Base-by-base conservation (phyloP, 2,888 invertebrate species). In the Cryptus armator region DNA sequence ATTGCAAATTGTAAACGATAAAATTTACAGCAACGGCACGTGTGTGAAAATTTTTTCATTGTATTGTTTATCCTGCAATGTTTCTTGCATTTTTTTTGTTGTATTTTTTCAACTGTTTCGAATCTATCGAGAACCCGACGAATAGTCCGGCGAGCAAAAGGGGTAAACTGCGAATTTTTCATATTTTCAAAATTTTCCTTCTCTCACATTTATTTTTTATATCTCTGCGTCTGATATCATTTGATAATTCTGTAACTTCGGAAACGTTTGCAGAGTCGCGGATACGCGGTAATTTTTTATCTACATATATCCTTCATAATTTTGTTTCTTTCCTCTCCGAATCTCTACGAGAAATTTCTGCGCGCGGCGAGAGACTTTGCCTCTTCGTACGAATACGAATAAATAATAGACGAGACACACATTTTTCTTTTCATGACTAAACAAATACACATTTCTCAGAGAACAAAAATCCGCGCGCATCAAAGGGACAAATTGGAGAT, bases 61-160 rank as follows among this genome's bases (percentile, higher is more conserved):
- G 14, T 46, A 14, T 29, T 70, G 7, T 62, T 44, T 56, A 56
- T 37, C 29, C 68, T 78, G 62, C 29, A 37, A 46, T 6, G 19
- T 59, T 43, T 71, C 10, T 51, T 14, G 48, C 43, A 32, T 14
- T 64, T 71, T 71, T 12, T 62, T 48, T 7, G 1, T 68, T 6
- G 16, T 24, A 32, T 56, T 59, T 12, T 66, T 51, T n/a, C 56
- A 9, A 44, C 37, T 29, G 32, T 19, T 53, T 68, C 44, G 53
- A 44, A 66, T 37, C 37, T 66, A 19, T 66, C 37, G 14, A 66
- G 56, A 72, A 67, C 75, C 70, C 75, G 85, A 62, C 75, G 46
- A 82, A 24, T 79, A 79, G 79, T 76, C 85, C 85, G 78, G 85
- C 82, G 79, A 82, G 82, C 76, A 85, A 79, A 37, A 37, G 6